phyloP scores from a whole-genome alignment of 2,113 vertebrate genomes.

The Alligator sinensis region DNA sequence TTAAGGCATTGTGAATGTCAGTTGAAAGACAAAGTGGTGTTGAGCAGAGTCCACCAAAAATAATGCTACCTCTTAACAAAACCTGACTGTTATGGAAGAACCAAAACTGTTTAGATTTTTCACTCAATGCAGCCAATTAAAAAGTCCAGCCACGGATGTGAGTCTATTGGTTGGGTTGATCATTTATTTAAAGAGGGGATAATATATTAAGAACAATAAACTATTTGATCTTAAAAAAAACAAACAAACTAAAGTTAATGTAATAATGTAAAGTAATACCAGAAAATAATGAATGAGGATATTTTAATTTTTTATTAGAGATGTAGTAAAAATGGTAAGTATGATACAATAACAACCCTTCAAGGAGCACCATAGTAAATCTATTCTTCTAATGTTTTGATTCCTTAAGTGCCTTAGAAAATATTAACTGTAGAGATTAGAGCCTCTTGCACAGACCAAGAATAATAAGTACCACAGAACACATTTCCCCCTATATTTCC shows the following conservation, averaged over 20 bases:
- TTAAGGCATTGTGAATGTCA: constrained; percentile 58
- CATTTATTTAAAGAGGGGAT: not conserved
- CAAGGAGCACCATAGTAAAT: not conserved
- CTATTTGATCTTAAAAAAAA: not conserved
- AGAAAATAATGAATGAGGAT: not conserved
- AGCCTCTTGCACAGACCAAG: not conserved
- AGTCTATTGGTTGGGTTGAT: not conserved
- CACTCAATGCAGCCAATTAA: not conserved
- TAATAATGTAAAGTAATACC: not conserved
- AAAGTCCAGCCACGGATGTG: not conserved
- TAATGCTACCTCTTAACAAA: constrained; percentile 40
- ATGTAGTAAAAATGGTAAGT: constrained; percentile 12
- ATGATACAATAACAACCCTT: not conserved
- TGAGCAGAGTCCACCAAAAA: constrained; percentile 38
- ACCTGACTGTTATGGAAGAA: not conserved
- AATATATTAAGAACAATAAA: not conserved
- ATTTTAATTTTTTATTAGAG: not conserved
- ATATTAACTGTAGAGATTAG: not conserved
- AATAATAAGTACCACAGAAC: not conserved
- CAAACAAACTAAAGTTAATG: not conserved
- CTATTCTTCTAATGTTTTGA: not conserved
- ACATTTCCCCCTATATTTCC: not conserved
- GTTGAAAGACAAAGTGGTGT: constrained; percentile 66
- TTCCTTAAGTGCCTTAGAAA: not conserved
- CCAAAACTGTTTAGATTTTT: not conserved